Evolutionary conservation across 1,140 invertebrate genomes (phyloP), one percentile per base, ranked within the genome.

Genomic region (Drosophila neocordata): DNA sequence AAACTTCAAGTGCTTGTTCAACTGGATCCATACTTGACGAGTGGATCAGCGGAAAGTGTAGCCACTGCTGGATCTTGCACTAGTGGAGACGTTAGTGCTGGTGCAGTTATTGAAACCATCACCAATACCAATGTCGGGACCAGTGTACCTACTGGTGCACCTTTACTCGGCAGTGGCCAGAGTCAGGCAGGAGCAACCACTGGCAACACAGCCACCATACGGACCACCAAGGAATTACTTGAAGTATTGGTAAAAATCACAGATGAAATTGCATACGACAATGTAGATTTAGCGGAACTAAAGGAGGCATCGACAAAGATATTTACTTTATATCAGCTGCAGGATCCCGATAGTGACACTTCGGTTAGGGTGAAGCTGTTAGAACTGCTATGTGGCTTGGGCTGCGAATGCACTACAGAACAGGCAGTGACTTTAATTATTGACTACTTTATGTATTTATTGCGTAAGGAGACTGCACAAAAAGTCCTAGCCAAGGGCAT

Each of bases 391-490:
- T 78, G 83, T 1, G 90, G 88, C 6, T 44, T 91, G 6, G 75
- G 85, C 7, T 87, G 87, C 9, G 89, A 90, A 27, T 70, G 72
- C 35, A 53, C 61, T 5, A 74, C 76, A 1, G 89, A 91, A 52
- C 72, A 79, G 55, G 64, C 63, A 11, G 55, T 88, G 5, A 77
- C 69, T 5, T 52, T 90, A 0, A 68, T 91, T 15, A 85, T 91
- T 1, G 96, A 96, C 75, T 95, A 97, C 92, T 95, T 96, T 9
- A 94, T 96, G 22, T 93, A 93, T 63, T 92, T 97, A 52, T 84
- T 96, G 58, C 95, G 95, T 90, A 95, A 95, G 80, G 96, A 97
- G 92, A 94, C 94, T 64, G 97, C 96, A 0, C 96, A 97, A 78
- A 96, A 97, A 92, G 96, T 97, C 51, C 94, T 89, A 11, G 90